phyloP scores from a whole-genome alignment of 2,797 vertebrate genomes.

The Champsocephalus gunnari region DNA sequence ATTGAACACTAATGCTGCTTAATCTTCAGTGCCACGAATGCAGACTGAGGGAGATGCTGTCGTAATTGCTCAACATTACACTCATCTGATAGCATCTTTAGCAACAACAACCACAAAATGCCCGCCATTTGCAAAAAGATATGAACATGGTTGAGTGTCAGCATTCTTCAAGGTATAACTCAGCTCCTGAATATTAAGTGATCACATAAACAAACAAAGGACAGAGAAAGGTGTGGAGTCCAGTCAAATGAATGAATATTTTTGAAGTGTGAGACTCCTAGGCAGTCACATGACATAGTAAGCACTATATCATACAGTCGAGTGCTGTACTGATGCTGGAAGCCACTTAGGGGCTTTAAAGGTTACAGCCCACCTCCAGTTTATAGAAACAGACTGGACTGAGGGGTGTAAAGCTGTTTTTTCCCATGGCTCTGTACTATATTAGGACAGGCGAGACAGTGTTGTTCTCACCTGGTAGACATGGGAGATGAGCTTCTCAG shows the following conservation, averaged over 20 bases:
- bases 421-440: conserved; percentile 7
- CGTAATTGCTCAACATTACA: conserved; percentile 1
- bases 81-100: neutral
- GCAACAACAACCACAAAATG: conserved; percentile 1
- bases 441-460: neutral
- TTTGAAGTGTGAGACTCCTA: neutral
- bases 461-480: conserved; percentile 92
- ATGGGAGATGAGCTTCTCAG: conserved; percentile 94
- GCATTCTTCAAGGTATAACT: conserved; percentile 8
- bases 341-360: conserved; percentile 47
- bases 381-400: conserved; percentile 22
- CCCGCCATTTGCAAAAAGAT: neutral
- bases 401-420: conserved; percentile 24
- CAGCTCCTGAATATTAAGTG: neutral
- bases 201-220: neutral
- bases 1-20: neutral
- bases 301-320: conserved; percentile 10
- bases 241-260: neutral
- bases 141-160: neutral
- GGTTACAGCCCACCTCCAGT: conserved; percentile 27
- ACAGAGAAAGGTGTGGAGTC: neutral
- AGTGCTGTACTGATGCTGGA: conserved; percentile 5
- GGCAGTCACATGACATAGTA: conserved; percentile 7
- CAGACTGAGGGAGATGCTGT: neutral
- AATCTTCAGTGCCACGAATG: neutral